Conservation (phyloP, 2,113 vertebrate genomes). For the Tylochromis polylepis region DNA sequence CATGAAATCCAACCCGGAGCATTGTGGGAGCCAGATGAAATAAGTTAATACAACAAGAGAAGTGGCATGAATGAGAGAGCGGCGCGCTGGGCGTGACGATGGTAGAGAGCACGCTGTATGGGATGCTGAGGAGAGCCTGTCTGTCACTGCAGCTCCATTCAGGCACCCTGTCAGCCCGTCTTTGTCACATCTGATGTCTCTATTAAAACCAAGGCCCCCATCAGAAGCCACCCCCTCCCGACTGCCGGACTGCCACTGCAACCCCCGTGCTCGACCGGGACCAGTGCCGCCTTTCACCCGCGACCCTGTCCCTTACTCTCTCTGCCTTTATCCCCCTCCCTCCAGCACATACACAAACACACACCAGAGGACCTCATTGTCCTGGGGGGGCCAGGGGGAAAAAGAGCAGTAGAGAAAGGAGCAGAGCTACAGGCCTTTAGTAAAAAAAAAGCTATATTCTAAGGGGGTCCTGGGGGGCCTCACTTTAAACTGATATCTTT, state of each 20-base stretch:
- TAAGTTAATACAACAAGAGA: constrained; percentile 38
- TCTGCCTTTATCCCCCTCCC: constrained; percentile 34
- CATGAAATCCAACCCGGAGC: constrained; percentile 4
- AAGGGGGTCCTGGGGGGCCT: not conserved
- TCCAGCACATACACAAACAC: constrained; percentile 33
- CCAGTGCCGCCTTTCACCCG: constrained; percentile 56
- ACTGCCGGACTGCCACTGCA: constrained; percentile 45
- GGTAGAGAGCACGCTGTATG: constrained; percentile 11
- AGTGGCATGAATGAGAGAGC: constrained; percentile 36
- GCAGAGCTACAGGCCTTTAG: not conserved
- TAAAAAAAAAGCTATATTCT: not conserved
- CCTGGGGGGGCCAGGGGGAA: constrained; percentile 1
- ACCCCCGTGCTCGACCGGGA: constrained; percentile 62
- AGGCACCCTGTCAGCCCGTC: constrained; percentile 70
- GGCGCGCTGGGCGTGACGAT: constrained; percentile 30
- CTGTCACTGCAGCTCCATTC: constrained; percentile 65
- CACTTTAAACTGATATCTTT: not conserved
- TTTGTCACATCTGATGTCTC: constrained; percentile 78
- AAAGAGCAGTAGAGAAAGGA: constrained; percentile 43
- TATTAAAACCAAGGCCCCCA: constrained; percentile 70
- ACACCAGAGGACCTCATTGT: constrained; percentile 62
- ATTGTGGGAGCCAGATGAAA: constrained; percentile 35
- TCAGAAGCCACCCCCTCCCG: constrained; percentile 47
- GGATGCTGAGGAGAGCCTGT: constrained; percentile 42
- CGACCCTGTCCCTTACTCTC: constrained; percentile 49